phyloP scores from a whole-genome alignment of 2,797 vertebrate species.

The Danio tinwini region DNA sequence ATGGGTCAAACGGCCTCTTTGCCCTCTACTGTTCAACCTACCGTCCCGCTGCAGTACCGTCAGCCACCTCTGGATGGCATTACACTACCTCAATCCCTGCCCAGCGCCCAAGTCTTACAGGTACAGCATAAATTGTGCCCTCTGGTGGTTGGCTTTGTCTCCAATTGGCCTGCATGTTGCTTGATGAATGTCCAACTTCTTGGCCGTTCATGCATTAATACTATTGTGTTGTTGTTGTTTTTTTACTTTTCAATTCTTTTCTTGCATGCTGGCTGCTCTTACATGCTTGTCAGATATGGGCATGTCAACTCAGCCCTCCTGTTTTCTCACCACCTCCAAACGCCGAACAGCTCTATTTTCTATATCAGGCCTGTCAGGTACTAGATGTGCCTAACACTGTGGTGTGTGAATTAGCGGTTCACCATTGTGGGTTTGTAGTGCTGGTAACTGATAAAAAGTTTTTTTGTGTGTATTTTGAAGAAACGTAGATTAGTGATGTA shows the following conservation, averaged over 20 bases:
- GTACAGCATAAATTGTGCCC: conserved; percentile 68
- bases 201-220: conserved; percentile 40
- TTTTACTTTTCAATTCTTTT: conserved; percentile 68
- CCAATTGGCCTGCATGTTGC: not conserved
- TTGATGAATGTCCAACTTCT: conserved; percentile 3
- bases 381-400: conserved; percentile 52
- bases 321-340: conserved; percentile 82
- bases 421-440: not conserved
- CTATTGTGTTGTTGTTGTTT: conserved; percentile 39
- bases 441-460: not conserved
- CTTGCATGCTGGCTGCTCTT: conserved; percentile 69
- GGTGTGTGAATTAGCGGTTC: conserved; percentile 42
- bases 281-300: conserved; percentile 79
- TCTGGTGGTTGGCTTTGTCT: not conserved
- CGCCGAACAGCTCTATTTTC: conserved; percentile 83
- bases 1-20: conserved; percentile 64
- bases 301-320: conserved; percentile 77
- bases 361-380: conserved; percentile 84
- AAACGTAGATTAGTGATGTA: no score
- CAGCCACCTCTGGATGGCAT: conserved; percentile 66
- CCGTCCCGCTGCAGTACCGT: conserved; percentile 62
- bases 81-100: conserved; percentile 67
- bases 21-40: conserved; percentile 67
- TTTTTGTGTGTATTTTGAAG: not conserved
- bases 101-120: conserved; percentile 82